phyloP scores from a whole-genome alignment of 2,113 vertebrate species.

The Leptobrachium ailaonicum region DNA sequence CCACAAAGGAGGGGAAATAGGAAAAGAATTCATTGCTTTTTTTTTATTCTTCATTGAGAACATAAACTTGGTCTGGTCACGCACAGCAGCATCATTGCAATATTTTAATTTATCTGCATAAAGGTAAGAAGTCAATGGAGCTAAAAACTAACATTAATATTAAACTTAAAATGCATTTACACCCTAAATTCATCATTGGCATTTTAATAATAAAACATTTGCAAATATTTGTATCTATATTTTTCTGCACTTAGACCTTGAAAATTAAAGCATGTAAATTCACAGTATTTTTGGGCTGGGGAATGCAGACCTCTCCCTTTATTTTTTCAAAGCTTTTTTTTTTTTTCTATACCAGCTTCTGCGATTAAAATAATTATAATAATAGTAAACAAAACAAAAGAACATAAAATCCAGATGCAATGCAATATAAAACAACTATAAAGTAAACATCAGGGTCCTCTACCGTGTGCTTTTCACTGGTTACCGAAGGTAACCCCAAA shows the following conservation, averaged over 20 bases:
- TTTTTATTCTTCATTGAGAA: conserved; percentile 80
- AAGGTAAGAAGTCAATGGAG: conserved; percentile 75
- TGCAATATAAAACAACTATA: neutral
- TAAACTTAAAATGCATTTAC: conserved; percentile 77
- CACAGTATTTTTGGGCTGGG: conserved; percentile 73
- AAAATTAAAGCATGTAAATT: conserved; percentile 74
- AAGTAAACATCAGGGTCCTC: conserved; percentile 22
- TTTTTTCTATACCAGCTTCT: conserved; percentile 60
- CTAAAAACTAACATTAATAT: conserved; percentile 78
- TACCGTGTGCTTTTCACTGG: conserved; percentile 70
- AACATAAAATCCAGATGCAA: neutral
- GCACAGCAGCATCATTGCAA: conserved; percentile 82
- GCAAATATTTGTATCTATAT: conserved; percentile 80
- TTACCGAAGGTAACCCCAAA: conserved; percentile 68
- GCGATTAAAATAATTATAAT: conserved; percentile 52
- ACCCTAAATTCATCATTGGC: conserved; percentile 66
- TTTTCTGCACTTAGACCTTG: conserved; percentile 59
- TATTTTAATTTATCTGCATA: conserved; percentile 76
- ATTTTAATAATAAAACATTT: conserved; percentile 80
- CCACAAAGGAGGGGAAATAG: conserved; percentile 74
- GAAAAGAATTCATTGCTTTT: conserved; percentile 71
- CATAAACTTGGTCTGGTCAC: conserved; percentile 76
- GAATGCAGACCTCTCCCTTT: conserved; percentile 62
- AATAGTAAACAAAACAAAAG: conserved; percentile 47
- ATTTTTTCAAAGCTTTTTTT: conserved; percentile 51